A percentile compares a stretch with the other conserved stretches of the same genome.
Conservation (phyloP, 2,113 vertebrate genomes). For the Dicerorhinus sumatrensis region DNA sequence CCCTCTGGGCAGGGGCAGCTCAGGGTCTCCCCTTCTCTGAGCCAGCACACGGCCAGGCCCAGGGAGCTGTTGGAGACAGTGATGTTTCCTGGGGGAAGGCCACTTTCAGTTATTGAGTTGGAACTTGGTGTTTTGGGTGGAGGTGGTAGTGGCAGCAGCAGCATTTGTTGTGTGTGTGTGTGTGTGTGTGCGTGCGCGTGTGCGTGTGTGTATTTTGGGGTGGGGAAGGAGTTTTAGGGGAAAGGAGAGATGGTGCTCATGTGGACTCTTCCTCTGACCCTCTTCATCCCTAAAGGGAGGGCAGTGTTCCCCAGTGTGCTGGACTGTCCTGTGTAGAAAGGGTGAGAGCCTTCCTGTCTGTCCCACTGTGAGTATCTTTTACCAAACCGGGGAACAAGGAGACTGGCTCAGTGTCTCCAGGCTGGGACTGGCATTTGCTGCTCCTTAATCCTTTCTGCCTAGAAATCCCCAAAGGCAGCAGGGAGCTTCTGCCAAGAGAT, state of each 20-base stretch:
- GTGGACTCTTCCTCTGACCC: background rate
- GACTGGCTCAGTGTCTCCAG: background rate
- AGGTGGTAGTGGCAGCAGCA: background rate
- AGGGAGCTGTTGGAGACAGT: background rate
- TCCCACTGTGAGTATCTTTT: background rate
- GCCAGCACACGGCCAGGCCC: background rate
- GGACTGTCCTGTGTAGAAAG: background rate
- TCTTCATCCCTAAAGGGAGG: background rate
- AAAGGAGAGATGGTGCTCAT: background rate
- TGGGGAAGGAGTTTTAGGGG: background rate
- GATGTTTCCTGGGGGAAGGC: background rate
- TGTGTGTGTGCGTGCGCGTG: background rate
- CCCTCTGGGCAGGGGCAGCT: background rate
- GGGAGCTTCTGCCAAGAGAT: background rate
- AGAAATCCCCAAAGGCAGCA: background rate
- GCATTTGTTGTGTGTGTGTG: background rate
- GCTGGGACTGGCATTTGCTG: background rate
- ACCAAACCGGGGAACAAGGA: background rate
- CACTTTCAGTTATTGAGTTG: background rate
- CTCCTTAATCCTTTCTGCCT: background rate
- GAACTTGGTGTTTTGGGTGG: background rate
- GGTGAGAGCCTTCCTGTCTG: background rate
- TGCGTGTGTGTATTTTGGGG: background rate
- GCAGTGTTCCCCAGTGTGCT: background rate
- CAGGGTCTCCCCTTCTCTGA: background rate